Evolutionary conservation across 1,140 invertebrate species (phyloP), one percentile per base, ranked within the genome.

Genomic region (Hesperophylax magnus): DNA sequence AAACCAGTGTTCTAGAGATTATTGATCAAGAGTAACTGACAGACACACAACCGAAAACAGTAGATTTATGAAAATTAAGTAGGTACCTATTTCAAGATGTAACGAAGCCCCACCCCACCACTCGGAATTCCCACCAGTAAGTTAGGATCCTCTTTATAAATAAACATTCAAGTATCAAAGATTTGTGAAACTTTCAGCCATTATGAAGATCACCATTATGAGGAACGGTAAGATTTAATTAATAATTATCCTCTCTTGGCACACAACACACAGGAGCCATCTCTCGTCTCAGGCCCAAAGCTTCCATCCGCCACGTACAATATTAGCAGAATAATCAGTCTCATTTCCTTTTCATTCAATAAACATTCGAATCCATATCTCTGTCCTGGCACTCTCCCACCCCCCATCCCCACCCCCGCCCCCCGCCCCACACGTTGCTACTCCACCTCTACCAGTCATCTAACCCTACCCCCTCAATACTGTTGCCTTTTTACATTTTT

Each of bases 351-450:
- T 61, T 52, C 65, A 71, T 82, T 80, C 81, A 83, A 83, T 83
- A 83, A 83, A 80, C 81, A 80, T 80, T 78, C 53, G 65, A 71
- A 80, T 72, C 71, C 81, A 80, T 78, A 80, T 83, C 78, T 82
- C 76, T 56, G 58, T 65, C 52, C 53, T 53, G 22, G 77, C 77
- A 82, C 60, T 47, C 78, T 18, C 54, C 39, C 1, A 54, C 61
- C 1, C 79, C 63, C 27, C 27, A 27, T 5, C 27, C 27, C 27
- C 2, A 2, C 5, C 5, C n/a, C 34, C 34, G 8, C 34, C 34
- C 34, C 34, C 3, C 8, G 3, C 34, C 34, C 39, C 39, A 47
- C 39, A 47, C 39, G 39, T 47, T 47, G 39, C 39, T 47, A 5
- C 8, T 8, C 39, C 3, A 47, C 39, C 14, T 14, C 39, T 14